Percentiles rank a stretch among this genome's conserved stretches.
Conservation (phyloP, 1,140 invertebrate species). For the Drosophila nebulosa region DNA sequence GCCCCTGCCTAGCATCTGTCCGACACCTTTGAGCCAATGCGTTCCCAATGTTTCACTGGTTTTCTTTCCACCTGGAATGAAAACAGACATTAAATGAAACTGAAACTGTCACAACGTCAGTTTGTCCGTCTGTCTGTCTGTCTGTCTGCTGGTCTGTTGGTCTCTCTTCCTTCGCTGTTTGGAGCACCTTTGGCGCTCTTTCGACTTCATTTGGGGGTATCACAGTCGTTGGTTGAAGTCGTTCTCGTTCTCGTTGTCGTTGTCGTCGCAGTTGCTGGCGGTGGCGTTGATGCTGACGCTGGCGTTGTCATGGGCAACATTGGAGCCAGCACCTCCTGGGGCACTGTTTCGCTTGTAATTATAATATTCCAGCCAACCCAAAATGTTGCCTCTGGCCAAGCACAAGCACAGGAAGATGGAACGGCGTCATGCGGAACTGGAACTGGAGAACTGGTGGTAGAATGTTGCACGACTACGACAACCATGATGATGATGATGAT, state of each 20-base stretch:
- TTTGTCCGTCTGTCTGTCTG: conserved; percentile 3
- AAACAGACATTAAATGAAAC: conserved; percentile 35
- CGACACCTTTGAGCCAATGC: background rate
- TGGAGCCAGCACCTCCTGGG: conserved; percentile 54
- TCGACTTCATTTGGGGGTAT: conserved; percentile 66
- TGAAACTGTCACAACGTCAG: conserved; percentile 70
- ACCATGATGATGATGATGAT: background rate
- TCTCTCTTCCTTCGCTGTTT: background rate
- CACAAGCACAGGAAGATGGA: conserved; percentile 64
- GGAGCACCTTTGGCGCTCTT: conserved; percentile 62
- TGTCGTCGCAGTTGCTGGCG: background rate
- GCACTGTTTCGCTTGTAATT: conserved; percentile 78
- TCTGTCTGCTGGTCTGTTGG: background rate
- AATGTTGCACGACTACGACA: conserved; percentile 28
- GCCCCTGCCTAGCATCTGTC: background rate
- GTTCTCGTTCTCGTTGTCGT: background rate
- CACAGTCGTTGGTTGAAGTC: conserved; percentile 26
- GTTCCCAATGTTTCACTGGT: background rate
- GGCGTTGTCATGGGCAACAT: conserved; percentile 52
- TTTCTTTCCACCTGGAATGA: background rate
- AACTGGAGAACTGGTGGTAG: conserved; percentile 32
- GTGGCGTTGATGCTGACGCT: background rate
- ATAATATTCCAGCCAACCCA: conserved; percentile 79
- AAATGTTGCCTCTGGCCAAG: conserved; percentile 55
- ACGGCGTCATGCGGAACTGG: conserved; percentile 62